Evolutionary conservation across 2,888 invertebrate genomes (phyloP).

Genomic region (Omphaloscelis lunosa): DNA sequence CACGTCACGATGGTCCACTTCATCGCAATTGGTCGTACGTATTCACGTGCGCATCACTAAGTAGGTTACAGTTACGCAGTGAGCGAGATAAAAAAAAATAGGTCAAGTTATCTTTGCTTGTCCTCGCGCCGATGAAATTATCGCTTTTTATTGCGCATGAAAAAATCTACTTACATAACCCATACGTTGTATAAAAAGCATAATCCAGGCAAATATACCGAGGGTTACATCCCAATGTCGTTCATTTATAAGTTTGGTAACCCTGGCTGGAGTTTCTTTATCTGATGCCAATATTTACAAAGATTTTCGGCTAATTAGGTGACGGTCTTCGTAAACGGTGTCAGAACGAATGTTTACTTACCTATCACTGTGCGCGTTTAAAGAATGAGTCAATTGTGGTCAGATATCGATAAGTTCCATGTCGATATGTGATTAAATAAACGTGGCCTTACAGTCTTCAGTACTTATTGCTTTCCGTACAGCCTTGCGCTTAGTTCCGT

Average conservation of each 20-base stretch:
- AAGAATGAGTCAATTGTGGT: slow-evolving; percentile 62
- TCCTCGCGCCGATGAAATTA: slow-evolving; percentile 89
- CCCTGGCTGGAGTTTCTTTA: slow-evolving; percentile 58
- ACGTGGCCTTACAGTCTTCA: slow-evolving; percentile 80
- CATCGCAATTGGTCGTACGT: slow-evolving; percentile 77
- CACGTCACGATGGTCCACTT: slow-evolving; percentile 76
- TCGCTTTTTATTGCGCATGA: slow-evolving; percentile 86
- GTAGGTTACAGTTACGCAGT: slow-evolving; percentile 88
- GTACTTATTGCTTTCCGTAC: slow-evolving; percentile 82
- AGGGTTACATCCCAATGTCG: slow-evolving; percentile 68
- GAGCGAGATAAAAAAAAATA: slow-evolving; percentile 89
- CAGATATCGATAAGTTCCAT: slow-evolving; percentile 54
- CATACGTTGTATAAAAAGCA: slow-evolving; percentile 57
- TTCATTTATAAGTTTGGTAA: slow-evolving; percentile 60
- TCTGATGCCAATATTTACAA: slow-evolving; percentile 63
- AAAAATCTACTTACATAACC: slow-evolving; percentile 82
- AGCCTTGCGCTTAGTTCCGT: slow-evolving; percentile 86
- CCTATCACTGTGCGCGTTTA: slow-evolving; percentile 42
- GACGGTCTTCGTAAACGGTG: slow-evolving; percentile 57
- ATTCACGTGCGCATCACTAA: slow-evolving; percentile 81
- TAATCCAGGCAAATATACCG: slow-evolving; percentile 65
- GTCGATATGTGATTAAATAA: slow-evolving; percentile 68
- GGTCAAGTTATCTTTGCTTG: slow-evolving; percentile 90
- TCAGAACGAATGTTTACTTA: slow-evolving; percentile 28
- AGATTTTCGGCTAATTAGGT: slow-evolving; percentile 65